These are phyloP conservation scores for Lasius platythorax DNA, from an alignment of 2,888 invertebrate genomes.

Conservation along the genomic window DNA sequence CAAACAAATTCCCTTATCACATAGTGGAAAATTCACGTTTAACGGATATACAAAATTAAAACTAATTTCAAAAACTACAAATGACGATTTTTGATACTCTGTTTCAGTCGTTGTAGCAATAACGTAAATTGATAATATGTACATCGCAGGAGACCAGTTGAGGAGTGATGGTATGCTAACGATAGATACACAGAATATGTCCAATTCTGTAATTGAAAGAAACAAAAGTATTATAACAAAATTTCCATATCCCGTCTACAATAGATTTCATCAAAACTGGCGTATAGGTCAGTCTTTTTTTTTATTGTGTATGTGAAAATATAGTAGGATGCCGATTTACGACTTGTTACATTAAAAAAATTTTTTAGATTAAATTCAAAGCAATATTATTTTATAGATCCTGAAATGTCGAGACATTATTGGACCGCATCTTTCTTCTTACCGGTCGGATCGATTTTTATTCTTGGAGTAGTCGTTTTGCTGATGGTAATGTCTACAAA, in stretches of 20 bases:
- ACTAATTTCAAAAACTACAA: constrained; percentile 34
- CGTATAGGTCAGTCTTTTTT: constrained; percentile 57
- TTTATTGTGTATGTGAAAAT: not conserved
- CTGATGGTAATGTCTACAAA: constrained; percentile 78
- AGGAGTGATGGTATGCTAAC: constrained; percentile 64
- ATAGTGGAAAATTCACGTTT: constrained; percentile 13
- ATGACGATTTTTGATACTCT: constrained; percentile 36
- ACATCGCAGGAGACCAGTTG: constrained; percentile 76
- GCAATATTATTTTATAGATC: constrained; percentile 63
- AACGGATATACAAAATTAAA: constrained; percentile 39
- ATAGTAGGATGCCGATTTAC: not conserved
- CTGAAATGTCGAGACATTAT: constrained; percentile 77
- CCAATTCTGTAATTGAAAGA: constrained; percentile 76
- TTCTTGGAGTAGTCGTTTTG: constrained; percentile 78
- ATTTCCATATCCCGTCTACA: constrained; percentile 44
- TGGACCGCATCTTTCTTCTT: constrained; percentile 79
- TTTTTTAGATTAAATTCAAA: constrained; percentile 5
- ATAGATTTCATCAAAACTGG: constrained; percentile 60
- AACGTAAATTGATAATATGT: constrained; percentile 63
- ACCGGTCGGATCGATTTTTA: constrained; percentile 79
- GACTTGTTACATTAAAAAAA: constrained; percentile 1
- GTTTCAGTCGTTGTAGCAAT: constrained; percentile 46
- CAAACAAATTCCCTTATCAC: constrained; percentile 35
- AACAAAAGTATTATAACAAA: constrained; percentile 65
- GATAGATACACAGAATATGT: constrained; percentile 65